These are phyloP conservation scores for Gila orcuttii DNA, from an alignment of 2,113 vertebrate genomes.

Conservation along the genomic window DNA sequence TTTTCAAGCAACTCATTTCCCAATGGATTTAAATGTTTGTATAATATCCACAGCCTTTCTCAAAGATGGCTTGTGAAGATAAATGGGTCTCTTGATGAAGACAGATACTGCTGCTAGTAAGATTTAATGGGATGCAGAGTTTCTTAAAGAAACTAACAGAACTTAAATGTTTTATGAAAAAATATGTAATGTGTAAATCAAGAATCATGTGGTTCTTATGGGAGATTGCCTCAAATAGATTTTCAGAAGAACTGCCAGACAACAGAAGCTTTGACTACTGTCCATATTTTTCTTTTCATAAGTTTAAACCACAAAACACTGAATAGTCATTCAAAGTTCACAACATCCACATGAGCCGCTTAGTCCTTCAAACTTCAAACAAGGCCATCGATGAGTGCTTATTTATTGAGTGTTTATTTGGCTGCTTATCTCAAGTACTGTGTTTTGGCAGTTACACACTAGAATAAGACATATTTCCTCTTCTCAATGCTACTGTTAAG, in stretches of 20 bases:
- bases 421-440: neutral
- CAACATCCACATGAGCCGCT: neutral
- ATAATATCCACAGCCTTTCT: conserved; percentile 6
- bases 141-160: neutral
- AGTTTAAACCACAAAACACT: neutral
- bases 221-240: neutral
- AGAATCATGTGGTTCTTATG: neutral
- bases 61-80: neutral
- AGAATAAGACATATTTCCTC: neutral
- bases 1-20: neutral
- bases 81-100: neutral
- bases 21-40: neutral
- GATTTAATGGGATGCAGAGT: neutral
- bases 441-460: neutral
- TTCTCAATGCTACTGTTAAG: neutral
- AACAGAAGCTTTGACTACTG: neutral
- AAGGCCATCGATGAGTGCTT: conserved; percentile 7
- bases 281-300: neutral
- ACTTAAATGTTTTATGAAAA: neutral
- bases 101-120: neutral
- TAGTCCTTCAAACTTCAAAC: neutral
- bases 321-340: neutral
- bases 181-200: neutral
- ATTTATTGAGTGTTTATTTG: neutral
- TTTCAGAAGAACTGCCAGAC: neutral